phyloP scores from a whole-genome alignment of 53 echinoderm and acorn worm species.

The Hippasteria phrygiana region DNA sequence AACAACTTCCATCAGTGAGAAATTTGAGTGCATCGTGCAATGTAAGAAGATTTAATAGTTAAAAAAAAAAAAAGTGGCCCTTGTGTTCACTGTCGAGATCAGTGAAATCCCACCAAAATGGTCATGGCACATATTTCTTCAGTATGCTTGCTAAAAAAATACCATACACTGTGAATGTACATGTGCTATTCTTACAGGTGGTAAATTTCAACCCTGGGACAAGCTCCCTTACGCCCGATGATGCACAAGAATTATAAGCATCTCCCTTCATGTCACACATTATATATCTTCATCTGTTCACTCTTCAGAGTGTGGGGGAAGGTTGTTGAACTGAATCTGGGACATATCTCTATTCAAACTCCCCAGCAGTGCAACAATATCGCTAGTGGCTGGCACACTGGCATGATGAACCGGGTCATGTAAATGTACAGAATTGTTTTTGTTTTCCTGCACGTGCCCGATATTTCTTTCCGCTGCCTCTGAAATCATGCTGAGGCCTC shows the following conservation, averaged over 20 bases:
- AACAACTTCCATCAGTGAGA: too few species aligned
- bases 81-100: too few species aligned
- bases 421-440: neutral
- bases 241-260: neutral
- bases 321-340: constrained; percentile 25
- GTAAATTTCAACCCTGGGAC: neutral
- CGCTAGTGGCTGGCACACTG: neutral
- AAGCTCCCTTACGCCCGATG: neutral
- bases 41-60: too few species aligned
- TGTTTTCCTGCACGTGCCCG: neutral
- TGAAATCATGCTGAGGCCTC: constrained; percentile 22
- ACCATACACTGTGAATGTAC: too few species aligned
- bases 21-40: too few species aligned
- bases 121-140: too few species aligned
- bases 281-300: neutral
- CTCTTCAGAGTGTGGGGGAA: neutral
- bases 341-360: neutral
- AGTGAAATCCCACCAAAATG: too few species aligned
- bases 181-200: constrained; percentile 27
- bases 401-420: too few species aligned
- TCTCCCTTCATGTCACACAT: neutral
- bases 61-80: too few species aligned
- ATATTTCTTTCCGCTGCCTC: constrained; percentile 6
- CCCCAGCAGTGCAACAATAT: neutral
- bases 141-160: too few species aligned